Conservation (phyloP, 37 sponge, comb jelly and placozoan genomes). For the Haliclona indistincta region DNA sequence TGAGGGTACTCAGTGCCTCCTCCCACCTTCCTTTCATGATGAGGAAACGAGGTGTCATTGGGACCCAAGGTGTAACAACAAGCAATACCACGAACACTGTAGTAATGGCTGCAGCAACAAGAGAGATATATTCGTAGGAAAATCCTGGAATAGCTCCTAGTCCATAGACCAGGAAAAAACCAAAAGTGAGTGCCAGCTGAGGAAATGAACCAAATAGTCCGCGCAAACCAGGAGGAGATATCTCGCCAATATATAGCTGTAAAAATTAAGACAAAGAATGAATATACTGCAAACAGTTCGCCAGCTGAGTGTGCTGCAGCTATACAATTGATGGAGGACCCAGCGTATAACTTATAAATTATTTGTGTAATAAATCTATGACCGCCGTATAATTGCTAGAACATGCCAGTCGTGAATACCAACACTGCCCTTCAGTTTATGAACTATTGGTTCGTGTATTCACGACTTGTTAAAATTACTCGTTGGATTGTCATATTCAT, state of each 20-base stretch:
- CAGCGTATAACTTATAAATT: too few species aligned
- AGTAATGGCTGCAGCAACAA: background rate
- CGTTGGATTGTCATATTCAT: too few species aligned
- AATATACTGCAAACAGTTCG: too few species aligned
- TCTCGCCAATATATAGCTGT: slow-evolving; percentile 28
- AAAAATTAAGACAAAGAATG: too few species aligned
- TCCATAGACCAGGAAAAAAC: background rate
- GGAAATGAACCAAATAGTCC: slow-evolving; percentile 6
- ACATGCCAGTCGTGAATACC: too few species aligned
- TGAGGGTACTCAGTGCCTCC: slow-evolving; percentile 22
- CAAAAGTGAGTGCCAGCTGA: slow-evolving; percentile 12
- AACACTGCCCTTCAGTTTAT: too few species aligned
- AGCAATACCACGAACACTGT: background rate
- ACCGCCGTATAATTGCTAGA: too few species aligned
- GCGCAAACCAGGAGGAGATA: slow-evolving; percentile 11
- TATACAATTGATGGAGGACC: too few species aligned
- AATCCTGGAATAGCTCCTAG: background rate
- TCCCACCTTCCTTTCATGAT: slow-evolving; percentile 21
- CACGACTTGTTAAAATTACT: too few species aligned
- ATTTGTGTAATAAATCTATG: too few species aligned
- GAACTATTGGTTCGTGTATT: too few species aligned
- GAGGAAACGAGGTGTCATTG: slow-evolving; percentile 68
- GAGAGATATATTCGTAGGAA: background rate
- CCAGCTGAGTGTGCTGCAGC: too few species aligned
- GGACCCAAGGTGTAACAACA: slow-evolving; percentile 8